Evolutionary conservation across 2,113 vertebrate species (phyloP).

Genomic region (Amazona vittata): DNA sequence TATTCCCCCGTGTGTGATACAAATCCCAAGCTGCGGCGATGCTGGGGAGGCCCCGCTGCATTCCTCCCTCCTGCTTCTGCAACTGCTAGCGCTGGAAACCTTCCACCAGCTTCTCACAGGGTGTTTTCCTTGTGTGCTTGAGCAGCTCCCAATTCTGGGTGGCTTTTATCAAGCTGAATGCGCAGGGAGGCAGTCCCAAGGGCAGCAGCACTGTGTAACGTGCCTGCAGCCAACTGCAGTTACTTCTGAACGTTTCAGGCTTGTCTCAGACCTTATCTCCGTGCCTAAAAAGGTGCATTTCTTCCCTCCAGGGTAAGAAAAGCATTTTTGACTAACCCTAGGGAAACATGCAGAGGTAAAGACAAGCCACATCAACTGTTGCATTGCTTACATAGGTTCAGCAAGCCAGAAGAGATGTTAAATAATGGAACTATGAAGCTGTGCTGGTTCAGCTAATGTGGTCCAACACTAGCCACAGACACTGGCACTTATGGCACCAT

Average conservation of each 20-base stretch:
- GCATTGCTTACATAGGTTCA: neutral
- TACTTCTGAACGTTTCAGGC: neutral
- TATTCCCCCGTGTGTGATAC: neutral
- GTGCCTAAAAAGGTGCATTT: neutral
- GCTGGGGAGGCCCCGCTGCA: neutral
- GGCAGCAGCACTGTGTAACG: neutral
- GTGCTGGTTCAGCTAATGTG: neutral
- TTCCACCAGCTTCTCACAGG: neutral
- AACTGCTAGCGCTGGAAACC: neutral
- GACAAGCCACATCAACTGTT: neutral
- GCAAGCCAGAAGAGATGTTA: neutral
- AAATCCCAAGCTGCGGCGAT: neutral
- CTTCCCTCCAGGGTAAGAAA: neutral
- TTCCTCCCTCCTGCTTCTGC: neutral
- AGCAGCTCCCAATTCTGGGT: neutral
- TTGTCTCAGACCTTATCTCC: neutral
- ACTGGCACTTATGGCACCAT: neutral
- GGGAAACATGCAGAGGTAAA: neutral
- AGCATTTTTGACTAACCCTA: rapidly evolving
- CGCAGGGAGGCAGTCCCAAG: neutral
- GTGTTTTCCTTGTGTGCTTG: neutral
- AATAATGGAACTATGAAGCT: neutral
- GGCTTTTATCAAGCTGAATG: neutral
- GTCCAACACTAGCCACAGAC: neutral
- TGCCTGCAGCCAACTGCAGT: neutral